Evolutionary conservation across 2,888 invertebrate species (phyloP).

Genomic region (Synanthedon tipuliformis): DNA sequence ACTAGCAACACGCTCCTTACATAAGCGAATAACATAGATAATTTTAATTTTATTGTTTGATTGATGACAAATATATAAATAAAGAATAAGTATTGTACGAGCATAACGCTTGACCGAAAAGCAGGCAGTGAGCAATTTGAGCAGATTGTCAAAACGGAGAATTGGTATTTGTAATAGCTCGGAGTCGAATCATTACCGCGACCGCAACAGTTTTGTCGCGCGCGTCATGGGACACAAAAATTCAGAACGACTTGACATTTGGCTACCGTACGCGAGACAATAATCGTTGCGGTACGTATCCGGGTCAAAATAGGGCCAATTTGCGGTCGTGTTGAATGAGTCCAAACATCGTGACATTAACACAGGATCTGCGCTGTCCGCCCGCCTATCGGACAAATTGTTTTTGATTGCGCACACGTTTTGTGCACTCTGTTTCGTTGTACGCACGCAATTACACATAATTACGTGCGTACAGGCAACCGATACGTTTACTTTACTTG

Average conservation of each 20-base stretch:
- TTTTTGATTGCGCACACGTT: slow-evolving; percentile 46
- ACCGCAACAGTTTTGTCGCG: slow-evolving; percentile 13
- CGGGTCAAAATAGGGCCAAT: slow-evolving; percentile 33
- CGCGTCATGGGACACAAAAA: slow-evolving; percentile 6
- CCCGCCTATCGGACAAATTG: slow-evolving; percentile 41
- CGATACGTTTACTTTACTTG: too few species aligned
- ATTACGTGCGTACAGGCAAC: neutral
- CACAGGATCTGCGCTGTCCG: slow-evolving; percentile 40
- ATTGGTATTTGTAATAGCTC: slow-evolving; percentile 10
- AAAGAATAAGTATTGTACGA: too few species aligned
- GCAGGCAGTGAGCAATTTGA: slow-evolving; percentile 20
- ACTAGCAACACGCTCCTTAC: too few species aligned
- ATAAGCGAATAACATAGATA: too few species aligned
- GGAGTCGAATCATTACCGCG: slow-evolving; percentile 11
- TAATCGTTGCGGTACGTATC: slow-evolving; percentile 26
- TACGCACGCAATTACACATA: slow-evolving; percentile 6
- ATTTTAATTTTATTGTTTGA: too few species aligned
- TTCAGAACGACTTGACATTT: slow-evolving; percentile 36
- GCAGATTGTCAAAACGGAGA: slow-evolving; percentile 44
- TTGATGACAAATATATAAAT: too few species aligned
- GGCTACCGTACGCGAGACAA: slow-evolving; percentile 21
- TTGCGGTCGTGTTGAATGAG: slow-evolving; percentile 31
- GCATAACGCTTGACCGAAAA: neutral
- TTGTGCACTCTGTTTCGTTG: slow-evolving; percentile 19
- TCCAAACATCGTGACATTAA: slow-evolving; percentile 39